phyloP scores from a whole-genome alignment of 2,113 vertebrate genomes.

The Scomber scombrus region DNA sequence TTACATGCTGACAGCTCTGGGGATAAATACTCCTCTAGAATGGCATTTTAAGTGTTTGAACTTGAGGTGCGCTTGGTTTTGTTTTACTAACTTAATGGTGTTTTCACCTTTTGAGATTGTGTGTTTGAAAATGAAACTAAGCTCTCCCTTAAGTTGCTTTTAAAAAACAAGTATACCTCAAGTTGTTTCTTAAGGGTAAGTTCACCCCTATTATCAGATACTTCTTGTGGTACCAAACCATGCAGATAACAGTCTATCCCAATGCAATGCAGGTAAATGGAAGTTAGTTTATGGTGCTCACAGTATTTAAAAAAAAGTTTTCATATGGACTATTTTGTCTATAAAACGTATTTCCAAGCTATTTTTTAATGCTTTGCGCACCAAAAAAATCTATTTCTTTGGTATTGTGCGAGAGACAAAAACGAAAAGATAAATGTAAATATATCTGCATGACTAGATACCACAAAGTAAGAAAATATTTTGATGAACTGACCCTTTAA shows the following conservation, averaged over 20 bases:
- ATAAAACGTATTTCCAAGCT: not conserved
- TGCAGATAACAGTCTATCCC: not conserved
- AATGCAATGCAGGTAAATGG: slow-evolving; percentile 15
- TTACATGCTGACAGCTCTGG: slow-evolving; percentile 74
- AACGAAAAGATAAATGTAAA: not conserved
- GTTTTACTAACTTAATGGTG: not conserved
- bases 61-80: slow-evolving; percentile 31
- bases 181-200: slow-evolving; percentile 19
- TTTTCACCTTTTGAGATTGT: slow-evolving; percentile 33
- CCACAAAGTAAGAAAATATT: not conserved
- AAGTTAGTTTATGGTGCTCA: slow-evolving; percentile 10
- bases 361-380: slow-evolving; percentile 8
- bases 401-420: slow-evolving; percentile 8
- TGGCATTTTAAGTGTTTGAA: slow-evolving; percentile 7
- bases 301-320: slow-evolving; percentile 2
- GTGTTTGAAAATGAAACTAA: slow-evolving; percentile 3
- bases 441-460: not conserved
- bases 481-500: slow-evolving; percentile 35
- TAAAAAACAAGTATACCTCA: slow-evolving; percentile 37
- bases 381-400: not conserved
- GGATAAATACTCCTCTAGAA: slow-evolving; percentile 48
- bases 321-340: slow-evolving; percentile 20
- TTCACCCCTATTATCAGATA: not conserved
- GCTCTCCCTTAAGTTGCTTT: not conserved
- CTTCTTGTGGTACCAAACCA: too few species aligned